These are phyloP conservation scores for Erebia aethiops DNA, from an alignment of 2,888 invertebrate genomes.

Conservation along the genomic window DNA sequence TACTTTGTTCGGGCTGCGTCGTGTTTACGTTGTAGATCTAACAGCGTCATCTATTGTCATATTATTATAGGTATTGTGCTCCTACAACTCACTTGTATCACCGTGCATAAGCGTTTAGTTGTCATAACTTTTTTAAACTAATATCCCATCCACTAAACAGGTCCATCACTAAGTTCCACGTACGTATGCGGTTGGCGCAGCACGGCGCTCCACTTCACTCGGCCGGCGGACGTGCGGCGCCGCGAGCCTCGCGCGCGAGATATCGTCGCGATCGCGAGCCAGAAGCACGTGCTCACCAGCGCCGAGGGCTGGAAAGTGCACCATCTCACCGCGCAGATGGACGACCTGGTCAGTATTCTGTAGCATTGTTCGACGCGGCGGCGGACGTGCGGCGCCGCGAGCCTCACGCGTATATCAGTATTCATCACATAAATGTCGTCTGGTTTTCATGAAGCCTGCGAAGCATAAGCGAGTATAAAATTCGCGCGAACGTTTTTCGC, in stretches of 20 bases:
- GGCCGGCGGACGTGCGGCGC: slow-evolving; percentile 90
- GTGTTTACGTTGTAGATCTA: no score
- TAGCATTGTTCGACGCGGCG: no score
- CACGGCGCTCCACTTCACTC: slow-evolving; percentile 75
- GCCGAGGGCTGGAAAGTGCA: slow-evolving; percentile 97
- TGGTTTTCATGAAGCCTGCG: no score
- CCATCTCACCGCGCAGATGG: slow-evolving; percentile 96
- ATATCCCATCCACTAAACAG: slow-evolving; percentile 45
- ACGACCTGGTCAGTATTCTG: slow-evolving; percentile 88
- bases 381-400: not conserved
- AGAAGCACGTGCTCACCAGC: slow-evolving; percentile 92
- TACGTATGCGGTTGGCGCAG: slow-evolving; percentile 80
- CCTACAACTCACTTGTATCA: no score
- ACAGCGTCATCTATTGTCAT: no score
- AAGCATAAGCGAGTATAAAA: no score
- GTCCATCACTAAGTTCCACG: slow-evolving; percentile 68
- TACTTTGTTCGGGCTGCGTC: no score
- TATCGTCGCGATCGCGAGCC: slow-evolving; percentile 94
- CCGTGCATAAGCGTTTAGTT: not conserved
- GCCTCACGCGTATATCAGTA: no score
- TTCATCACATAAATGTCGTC: no score
- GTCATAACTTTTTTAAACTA: no score
- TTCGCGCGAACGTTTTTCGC: no score
- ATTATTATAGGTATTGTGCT: no score
- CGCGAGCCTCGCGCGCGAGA: slow-evolving; percentile 90